Base-by-base conservation (phyloP, 2,888 invertebrate genomes). In the Perdita meconis region DNA sequence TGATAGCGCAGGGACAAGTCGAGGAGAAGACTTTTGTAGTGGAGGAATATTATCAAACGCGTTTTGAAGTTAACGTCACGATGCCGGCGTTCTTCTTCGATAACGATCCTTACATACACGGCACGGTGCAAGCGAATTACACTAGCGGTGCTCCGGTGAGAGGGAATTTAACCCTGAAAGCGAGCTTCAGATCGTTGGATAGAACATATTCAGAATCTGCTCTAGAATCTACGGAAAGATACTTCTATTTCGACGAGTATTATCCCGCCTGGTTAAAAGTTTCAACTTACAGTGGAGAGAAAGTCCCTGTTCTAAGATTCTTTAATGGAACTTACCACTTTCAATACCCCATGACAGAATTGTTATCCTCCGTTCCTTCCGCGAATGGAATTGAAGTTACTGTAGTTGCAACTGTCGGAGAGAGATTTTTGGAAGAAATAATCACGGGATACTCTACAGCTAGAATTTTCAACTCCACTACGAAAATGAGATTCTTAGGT, bases 61-160 rank as follows among this genome's bases (percentile, higher is more conserved):
- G 98, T 85, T 98, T 97, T 91, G 98, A 98, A 94, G 97, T 98
- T 0, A 98, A 98, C 92, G 98, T 99, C 0, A 98, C 98, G 0
- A 98, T 98, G 96, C 97, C 98, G 0, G 96, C 98, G 0, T 98
- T 98, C 92, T 97, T 98, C 93, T 96, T 98, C 92, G 97, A 96
- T 88, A 96, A 96, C 24, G 97, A 98, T 87, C 95, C 94, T 10
- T 97, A 93, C 89, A 95, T 99, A 89, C 94, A 96, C 89, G 99
- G 98, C 0, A 95, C 95, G 0, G 95, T 99, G 1, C 96, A 97
- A 95, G 98, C 98, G 0, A 99, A 99, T 94, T 98, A 98, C 90
- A 98, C 98, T 0, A 98, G 97, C 74, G 98, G 98, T 0, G 96
- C 96, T 30, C 98, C 98, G 0, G 98, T 98, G 0, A 94, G 94